Conservation (phyloP, 2,797 vertebrate species). For the Sphaeramia orbicularis region DNA sequence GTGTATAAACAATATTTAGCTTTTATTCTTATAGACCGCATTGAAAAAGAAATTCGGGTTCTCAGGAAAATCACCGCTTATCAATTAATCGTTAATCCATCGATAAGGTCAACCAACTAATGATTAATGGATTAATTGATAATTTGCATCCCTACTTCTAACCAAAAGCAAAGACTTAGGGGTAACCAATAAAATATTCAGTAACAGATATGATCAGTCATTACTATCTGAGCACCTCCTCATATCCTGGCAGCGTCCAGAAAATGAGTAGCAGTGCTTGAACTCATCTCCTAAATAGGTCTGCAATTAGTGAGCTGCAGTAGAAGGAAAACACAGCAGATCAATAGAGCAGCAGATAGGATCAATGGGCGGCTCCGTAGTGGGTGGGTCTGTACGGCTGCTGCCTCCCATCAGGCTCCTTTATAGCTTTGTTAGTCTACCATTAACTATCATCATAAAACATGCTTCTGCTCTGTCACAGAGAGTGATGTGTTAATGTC, state of each 20-base stretch:
- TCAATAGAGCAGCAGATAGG: slow-evolving; percentile 77
- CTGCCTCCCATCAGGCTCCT: slow-evolving; percentile 5
- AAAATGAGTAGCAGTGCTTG: slow-evolving; percentile 44
- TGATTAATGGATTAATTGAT: no score
- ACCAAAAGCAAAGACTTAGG: slow-evolving; percentile 4
- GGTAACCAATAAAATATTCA: slow-evolving; percentile 24
- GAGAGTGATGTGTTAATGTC: slow-evolving; percentile 77
- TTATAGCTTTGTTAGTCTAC: slow-evolving; percentile 62
- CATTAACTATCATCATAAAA: slow-evolving; percentile 65
- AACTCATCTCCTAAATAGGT: slow-evolving; percentile 70
- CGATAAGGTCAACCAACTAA: no score
- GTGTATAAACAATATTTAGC: no score
- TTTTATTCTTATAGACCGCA: no score
- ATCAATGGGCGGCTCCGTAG: slow-evolving; percentile 69
- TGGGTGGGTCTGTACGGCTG: slow-evolving; percentile 36
- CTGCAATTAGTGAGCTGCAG: slow-evolving; percentile 71
- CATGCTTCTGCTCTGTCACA: slow-evolving; percentile 62
- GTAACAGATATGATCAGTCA: slow-evolving; percentile 37
- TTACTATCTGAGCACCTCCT: slow-evolving; percentile 43
- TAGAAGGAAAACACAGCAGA: slow-evolving; percentile 74
- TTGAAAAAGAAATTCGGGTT: no score
- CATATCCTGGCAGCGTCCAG: slow-evolving; percentile 30
- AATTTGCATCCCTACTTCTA: no score
- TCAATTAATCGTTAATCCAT: no score
- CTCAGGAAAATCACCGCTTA: no score